Percentiles rank a stretch among this genome's conserved stretches.
These are phyloP conservation scores for Nematolebias whitei DNA, from an alignment of 2,113 vertebrate genomes.

Conservation along the genomic window DNA sequence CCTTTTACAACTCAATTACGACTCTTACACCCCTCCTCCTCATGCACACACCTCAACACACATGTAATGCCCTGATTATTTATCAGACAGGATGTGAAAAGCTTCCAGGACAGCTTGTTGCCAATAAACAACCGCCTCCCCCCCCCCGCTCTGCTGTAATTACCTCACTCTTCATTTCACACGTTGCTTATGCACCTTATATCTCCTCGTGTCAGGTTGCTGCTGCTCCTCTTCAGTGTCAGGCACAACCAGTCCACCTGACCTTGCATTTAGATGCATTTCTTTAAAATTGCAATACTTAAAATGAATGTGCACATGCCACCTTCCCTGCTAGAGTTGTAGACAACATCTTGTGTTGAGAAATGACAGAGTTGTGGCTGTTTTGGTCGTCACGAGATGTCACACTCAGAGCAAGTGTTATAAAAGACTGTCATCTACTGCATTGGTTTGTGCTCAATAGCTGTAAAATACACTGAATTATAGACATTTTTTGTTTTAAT, in stretches of 20 bases:
- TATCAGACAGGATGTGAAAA: constrained; percentile 49
- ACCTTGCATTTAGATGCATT: constrained; percentile 20
- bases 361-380: too few species aligned
- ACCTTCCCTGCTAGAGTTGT: too few species aligned
- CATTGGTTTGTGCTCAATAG: too few species aligned
- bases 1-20: constrained; percentile 8
- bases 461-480: too few species aligned
- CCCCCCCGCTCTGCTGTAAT: constrained; percentile 53
- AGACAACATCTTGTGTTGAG: too few species aligned
- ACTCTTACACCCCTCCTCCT: too few species aligned
- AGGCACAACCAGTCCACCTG: constrained; percentile 23
- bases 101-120: constrained; percentile 60
- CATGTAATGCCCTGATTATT: constrained; percentile 7
- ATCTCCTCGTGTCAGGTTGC: constrained; percentile 31
- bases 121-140: constrained; percentile 67
- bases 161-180: constrained; percentile 62
- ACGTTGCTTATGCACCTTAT: constrained; percentile 45
- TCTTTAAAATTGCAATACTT: not conserved
- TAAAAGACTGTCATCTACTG: too few species aligned
- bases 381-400: too few species aligned
- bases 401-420: too few species aligned
- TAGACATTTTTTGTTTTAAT: too few species aligned
- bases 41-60: constrained; percentile 7
- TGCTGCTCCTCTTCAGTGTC: constrained; percentile 22
- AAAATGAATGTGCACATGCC: too few species aligned